Base-by-base conservation (phyloP, 2,797 vertebrate species). In the Melanogrammus aeglefinus region DNA sequence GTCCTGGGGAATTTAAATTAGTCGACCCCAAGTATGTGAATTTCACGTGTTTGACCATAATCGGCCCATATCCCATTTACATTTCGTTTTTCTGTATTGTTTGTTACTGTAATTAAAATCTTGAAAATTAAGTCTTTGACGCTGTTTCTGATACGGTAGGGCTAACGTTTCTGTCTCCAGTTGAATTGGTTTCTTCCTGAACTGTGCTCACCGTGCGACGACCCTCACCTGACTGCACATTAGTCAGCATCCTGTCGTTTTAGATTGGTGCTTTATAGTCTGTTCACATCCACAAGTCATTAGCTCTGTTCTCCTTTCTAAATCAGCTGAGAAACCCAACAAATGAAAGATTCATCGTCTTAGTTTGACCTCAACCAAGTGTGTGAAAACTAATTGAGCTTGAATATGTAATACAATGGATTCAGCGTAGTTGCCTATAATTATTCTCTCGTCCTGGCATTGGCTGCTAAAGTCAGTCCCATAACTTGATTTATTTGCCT, bases 101-200 rank as follows among this genome's bases (percentile, higher is more conserved):
- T 77, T 80, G 27, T 79, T 82, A 80, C 44, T 76, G 74, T 84
- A 83, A 91, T 86, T 85, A 88, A 89, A 89, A 1, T 79, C 12
- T 0, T 31, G 21, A n/a, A 4, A 79, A 73, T 33, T 75, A 77
- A 84, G 41, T 8, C 74, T 63, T 31, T 66, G 41, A 51, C 5
- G 27, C 24, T 33, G n/a, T 35, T 18, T 35, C 12, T 72, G 14
- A 33, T 10, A 69, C 35, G 66, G 1, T 39, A 29, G 21, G 4
- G n/a, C 31, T 41, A 16, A n/a, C 9, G 35, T 18, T 6, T 33
- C 44, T 63, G 21, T n/a, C 1, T 18, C 51, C 51, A 16, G 41
- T 63, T 9, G 8, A 63, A 63, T 63, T 8, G 57, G 57, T 4
- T 51, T 51, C 47, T 51, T 18, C 18, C 18, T 51, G 18, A 16